phyloP scores from a whole-genome alignment of 2,888 invertebrate species.

The Synergus umbraculus region DNA sequence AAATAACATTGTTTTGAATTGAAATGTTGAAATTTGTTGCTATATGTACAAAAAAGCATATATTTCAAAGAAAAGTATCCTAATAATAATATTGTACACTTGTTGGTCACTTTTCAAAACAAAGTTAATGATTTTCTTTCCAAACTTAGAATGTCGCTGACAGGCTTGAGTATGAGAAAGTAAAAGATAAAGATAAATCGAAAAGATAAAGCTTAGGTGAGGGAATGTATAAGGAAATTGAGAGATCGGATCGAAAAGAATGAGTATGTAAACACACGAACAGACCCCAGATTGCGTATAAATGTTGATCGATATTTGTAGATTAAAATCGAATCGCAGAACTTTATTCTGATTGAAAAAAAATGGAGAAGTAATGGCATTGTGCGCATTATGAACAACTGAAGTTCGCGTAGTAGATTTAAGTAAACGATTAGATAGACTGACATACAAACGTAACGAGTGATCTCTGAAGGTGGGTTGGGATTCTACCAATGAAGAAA shows the following conservation, averaged over 20 bases:
- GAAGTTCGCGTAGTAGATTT: slow-evolving; percentile 62
- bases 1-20: no score
- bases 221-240: slow-evolving; percentile 36
- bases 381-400: slow-evolving; percentile 52
- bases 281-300: slow-evolving; percentile 43
- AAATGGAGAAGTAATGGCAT: slow-evolving; percentile 34
- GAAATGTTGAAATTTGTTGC: no score
- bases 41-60: no score
- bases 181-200: slow-evolving; percentile 30
- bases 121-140: background rate
- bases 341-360: slow-evolving; percentile 34
- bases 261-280: slow-evolving; percentile 42
- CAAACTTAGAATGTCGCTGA: background rate
- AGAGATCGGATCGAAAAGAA: slow-evolving; percentile 36
- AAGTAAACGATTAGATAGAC: slow-evolving; percentile 67
- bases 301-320: slow-evolving; percentile 39
- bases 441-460: slow-evolving; percentile 69
- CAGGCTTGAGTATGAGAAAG: slow-evolving; percentile 6
- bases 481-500: slow-evolving; percentile 33
- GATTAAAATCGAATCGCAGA: slow-evolving; percentile 39
- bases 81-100: background rate
- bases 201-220: slow-evolving; percentile 36
- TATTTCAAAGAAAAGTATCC: background rate
- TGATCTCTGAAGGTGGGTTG: slow-evolving; percentile 64
- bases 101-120: background rate